A percentile compares a stretch with the other conserved stretches of the same genome.
phyloP scores from a whole-genome alignment of 2,113 vertebrate genomes.

The Eleginops maclovinus region DNA sequence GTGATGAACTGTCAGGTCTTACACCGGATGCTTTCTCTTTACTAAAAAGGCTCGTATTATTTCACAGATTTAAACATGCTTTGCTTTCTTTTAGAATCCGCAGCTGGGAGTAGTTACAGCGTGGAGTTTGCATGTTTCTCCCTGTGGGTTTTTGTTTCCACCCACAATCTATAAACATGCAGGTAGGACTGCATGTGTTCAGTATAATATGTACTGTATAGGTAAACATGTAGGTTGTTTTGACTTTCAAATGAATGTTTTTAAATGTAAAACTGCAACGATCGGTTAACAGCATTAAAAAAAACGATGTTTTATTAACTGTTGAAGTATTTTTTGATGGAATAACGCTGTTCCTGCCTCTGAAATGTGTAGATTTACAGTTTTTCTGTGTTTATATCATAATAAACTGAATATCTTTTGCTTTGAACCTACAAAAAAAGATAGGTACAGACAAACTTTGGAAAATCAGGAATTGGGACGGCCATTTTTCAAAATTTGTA shows the following conservation, averaged over 20 bases:
- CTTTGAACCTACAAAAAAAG: too few relatives aligned
- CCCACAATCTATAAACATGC: neutral
- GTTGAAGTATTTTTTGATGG: too few relatives aligned
- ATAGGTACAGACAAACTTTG: too few relatives aligned
- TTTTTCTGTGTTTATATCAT: too few relatives aligned
- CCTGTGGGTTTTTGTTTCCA: slow-evolving; percentile 17
- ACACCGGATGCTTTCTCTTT: neutral
- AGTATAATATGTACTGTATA: neutral
- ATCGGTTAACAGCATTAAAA: too few relatives aligned
- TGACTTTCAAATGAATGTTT: neutral
- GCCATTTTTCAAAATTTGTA: too few relatives aligned
- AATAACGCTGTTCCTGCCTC: too few relatives aligned
- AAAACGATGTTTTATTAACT: too few relatives aligned
- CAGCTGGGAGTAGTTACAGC: neutral
- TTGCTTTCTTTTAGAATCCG: neutral
- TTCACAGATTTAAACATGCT: neutral
- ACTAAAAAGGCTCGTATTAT: neutral
- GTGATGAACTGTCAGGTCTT: neutral
- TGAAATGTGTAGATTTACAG: too few relatives aligned
- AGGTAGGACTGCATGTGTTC: neutral
- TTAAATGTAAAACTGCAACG: neutral
- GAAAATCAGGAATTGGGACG: too few relatives aligned
- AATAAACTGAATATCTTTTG: too few relatives aligned
- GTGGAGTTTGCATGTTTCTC: slow-evolving; percentile 23
- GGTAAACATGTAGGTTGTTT: neutral